phyloP scores from a whole-genome alignment of 2,888 invertebrate genomes.

The Ophioninae sp. region DNA sequence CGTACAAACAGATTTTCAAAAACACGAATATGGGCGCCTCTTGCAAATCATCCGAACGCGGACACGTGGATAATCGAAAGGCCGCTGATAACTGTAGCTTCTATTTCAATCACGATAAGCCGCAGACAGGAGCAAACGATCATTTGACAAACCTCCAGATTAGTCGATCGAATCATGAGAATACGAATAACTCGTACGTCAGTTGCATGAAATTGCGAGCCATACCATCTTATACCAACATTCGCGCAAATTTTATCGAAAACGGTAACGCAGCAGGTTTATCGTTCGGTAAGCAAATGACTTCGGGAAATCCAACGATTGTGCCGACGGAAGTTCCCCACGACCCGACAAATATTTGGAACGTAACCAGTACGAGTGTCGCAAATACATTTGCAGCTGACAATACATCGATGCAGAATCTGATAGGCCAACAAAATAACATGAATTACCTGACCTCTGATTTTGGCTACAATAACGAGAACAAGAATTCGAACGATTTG shows the following conservation, averaged over 20 bases:
- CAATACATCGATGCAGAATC: constrained; percentile 3
- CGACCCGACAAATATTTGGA: constrained; percentile 18
- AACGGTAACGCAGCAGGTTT: neutral
- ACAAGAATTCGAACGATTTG: neutral
- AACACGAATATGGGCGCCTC: neutral
- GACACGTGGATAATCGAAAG: neutral
- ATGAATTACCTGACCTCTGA: neutral
- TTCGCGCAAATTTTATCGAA: neutral
- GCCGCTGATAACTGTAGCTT: neutral
- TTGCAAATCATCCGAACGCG: constrained; percentile 5
- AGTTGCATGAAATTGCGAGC: neutral
- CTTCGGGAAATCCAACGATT: constrained; percentile 4
- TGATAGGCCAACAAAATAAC: constrained; percentile 1
- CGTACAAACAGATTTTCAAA: neutral
- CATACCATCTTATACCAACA: neutral
- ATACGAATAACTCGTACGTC: neutral
- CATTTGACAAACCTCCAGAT: neutral
- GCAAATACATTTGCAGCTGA: neutral
- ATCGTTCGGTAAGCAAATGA: constrained; percentile 5
- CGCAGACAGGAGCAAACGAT: neutral
- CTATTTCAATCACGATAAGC: neutral
- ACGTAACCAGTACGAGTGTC: neutral
- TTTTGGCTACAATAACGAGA: constrained; percentile 14
- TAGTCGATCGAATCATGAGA: neutral
- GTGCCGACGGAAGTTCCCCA: neutral